Evolutionary conservation across 2,797 vertebrate genomes (phyloP), one percentile per base, ranked within the genome.

Genomic region (Delichon dasypus): DNA sequence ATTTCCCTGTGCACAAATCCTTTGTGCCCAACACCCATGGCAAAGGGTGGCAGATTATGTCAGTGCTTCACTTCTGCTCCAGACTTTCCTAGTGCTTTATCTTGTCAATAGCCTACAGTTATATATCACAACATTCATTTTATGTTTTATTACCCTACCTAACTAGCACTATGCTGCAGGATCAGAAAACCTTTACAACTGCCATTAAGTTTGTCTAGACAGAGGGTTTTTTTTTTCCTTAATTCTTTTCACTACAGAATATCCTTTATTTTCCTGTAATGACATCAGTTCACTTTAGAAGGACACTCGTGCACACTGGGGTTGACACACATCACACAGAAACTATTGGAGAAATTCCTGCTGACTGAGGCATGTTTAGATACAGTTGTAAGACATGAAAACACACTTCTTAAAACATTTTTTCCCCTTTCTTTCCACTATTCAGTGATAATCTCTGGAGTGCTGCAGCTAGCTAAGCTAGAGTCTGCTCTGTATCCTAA

Each of bases 131-230:
- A 85, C 40, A 30, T 47, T 61, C 53, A 67, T 47, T 73, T 55
- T 7, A 20, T 48, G n/a, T 53, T 93, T 83, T 92, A 79, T 79
- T 90, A 73, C 62, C 27, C 47, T 47, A 25, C 84, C 65, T 47
- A 83, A 88, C 21, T 16, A 71, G 19, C n/a, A 66, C 18, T 83
- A 22, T 16, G 30, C 81, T 51, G 66, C 44, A 85, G 42, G 51
- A 91, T 78, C 66, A 72, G 65, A 86, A 94, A 94, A 93, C 36
- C 48, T 93, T 92, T 94, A 80, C 67, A 85, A 34, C 61, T 67
- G 40, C 57, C 75, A 88, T 83, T 72, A 90, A 90, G 27, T 86
- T 93, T 1, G 17, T 78, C 89, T 76, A 90, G 90, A 93, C 77
- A 68, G 34, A 79, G 15, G 5, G 38, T 38, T 7, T 45, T 23